phyloP scores from a whole-genome alignment of 1,140 invertebrate genomes.

The Cryptotermes secundus region DNA sequence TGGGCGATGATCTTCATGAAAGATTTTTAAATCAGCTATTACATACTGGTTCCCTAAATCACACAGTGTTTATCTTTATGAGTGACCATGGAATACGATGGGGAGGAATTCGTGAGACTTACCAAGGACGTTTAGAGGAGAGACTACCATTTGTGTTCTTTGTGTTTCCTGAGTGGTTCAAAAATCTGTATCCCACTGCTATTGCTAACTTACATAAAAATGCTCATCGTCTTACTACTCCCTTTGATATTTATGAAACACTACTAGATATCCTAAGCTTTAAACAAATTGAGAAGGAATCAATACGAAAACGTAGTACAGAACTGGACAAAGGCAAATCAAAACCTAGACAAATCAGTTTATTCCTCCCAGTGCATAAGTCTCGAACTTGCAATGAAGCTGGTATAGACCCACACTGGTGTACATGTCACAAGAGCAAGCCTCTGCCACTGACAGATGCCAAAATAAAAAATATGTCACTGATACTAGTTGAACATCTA shows the following conservation, averaged over 20 bases:
- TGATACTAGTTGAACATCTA: conserved; percentile 60
- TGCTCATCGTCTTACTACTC: conserved; percentile 54
- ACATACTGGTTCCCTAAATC: conserved; percentile 45
- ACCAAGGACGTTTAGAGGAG: conserved; percentile 63
- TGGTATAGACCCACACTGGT: conserved; percentile 78
- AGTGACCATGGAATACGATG: conserved; percentile 73
- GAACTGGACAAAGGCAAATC: conserved; percentile 37
- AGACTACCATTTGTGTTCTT: conserved; percentile 66
- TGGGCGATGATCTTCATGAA: conserved; percentile 49
- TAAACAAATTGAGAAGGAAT: conserved; percentile 41
- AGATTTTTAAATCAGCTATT: conserved; percentile 44
- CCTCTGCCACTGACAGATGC: neutral
- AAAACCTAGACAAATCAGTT: conserved; percentile 64
- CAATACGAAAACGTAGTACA: conserved; percentile 39
- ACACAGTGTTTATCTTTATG: conserved; percentile 62
- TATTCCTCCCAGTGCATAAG: conserved; percentile 69
- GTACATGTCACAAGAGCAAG: conserved; percentile 69
- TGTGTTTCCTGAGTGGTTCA: conserved; percentile 61
- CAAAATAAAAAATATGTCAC: neutral
- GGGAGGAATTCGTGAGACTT: conserved; percentile 63
- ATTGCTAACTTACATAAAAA: conserved; percentile 57
- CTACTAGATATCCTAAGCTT: conserved; percentile 60
- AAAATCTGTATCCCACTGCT: conserved; percentile 51
- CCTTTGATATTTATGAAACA: conserved; percentile 66
- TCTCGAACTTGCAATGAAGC: conserved; percentile 73